Evolutionary conservation across 2,113 vertebrate genomes (phyloP).

Genomic region (Macheiramphus alcinus): DNA sequence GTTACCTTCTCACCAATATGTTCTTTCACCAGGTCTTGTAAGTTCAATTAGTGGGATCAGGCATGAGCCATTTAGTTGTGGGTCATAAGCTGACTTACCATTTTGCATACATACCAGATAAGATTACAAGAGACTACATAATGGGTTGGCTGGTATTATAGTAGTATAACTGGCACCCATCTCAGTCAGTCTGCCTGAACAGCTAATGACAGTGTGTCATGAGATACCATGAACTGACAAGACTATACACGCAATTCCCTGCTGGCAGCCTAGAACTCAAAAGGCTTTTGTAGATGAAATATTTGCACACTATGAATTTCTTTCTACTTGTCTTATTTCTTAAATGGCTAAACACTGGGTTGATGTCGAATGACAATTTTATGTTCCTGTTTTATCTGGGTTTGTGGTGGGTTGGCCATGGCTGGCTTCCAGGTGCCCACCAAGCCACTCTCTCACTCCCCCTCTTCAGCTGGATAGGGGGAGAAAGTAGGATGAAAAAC

Average conservation of each 20-base stretch:
- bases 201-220: neutral
- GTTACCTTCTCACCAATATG: neutral
- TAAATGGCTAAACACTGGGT: neutral
- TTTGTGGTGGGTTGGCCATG: neutral
- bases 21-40: neutral
- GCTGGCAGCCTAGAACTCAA: neutral
- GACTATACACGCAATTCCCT: neutral
- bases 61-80: neutral
- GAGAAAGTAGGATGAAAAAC: neutral
- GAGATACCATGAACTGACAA: neutral
- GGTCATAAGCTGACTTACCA: neutral
- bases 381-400: neutral
- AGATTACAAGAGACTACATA: neutral
- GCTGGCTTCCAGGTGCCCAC: neutral
- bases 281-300: neutral
- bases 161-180: neutral
- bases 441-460: neutral
- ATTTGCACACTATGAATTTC: neutral
- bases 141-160: neutral
- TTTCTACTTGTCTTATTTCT: neutral
- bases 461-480: accelerated
- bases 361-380: neutral
- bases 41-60: neutral
- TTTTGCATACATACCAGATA: neutral
- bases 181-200: neutral